A percentile compares a stretch with the other conserved stretches of the same genome.
Evolutionary conservation across 2,888 invertebrate genomes (phyloP).

Genomic region (Halictus ligatus): DNA sequence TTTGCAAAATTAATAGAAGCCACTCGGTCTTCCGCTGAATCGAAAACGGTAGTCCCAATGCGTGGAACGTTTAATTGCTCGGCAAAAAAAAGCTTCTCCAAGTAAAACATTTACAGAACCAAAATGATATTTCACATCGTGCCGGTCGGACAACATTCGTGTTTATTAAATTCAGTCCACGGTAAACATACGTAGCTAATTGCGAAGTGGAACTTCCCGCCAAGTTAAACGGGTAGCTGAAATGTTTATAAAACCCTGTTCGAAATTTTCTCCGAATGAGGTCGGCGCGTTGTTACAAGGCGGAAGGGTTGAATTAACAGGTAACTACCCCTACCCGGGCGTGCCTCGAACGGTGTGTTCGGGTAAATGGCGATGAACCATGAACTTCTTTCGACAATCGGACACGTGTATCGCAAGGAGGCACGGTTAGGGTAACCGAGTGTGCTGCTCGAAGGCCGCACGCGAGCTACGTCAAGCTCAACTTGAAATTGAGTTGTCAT

Average conservation of each 20-base stretch:
- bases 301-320: not conserved
- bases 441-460: slow-evolving; percentile 76
- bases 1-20: not conserved
- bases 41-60: not conserved
- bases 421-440: slow-evolving; percentile 12
- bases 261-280: not conserved
- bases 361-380: slow-evolving; percentile 14
- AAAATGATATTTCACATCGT: not conserved
- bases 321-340: not conserved
- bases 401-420: slow-evolving; percentile 5
- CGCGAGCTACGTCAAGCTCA: slow-evolving; percentile 81
- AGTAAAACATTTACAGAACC: not conserved
- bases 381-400: slow-evolving; percentile 14
- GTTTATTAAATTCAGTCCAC: slow-evolving; percentile 9
- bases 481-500: slow-evolving; percentile 84
- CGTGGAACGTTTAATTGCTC: not conserved
- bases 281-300: not conserved
- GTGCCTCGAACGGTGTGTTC: not conserved
- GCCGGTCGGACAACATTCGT: not conserved
- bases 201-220: not conserved
- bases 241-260: not conserved
- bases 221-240: not conserved
- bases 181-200: not conserved
- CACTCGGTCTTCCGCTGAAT: not conserved
- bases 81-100: not conserved